Evolutionary conservation across 2,888 invertebrate species (phyloP).

Genomic region (Strigamia maritima): DNA sequence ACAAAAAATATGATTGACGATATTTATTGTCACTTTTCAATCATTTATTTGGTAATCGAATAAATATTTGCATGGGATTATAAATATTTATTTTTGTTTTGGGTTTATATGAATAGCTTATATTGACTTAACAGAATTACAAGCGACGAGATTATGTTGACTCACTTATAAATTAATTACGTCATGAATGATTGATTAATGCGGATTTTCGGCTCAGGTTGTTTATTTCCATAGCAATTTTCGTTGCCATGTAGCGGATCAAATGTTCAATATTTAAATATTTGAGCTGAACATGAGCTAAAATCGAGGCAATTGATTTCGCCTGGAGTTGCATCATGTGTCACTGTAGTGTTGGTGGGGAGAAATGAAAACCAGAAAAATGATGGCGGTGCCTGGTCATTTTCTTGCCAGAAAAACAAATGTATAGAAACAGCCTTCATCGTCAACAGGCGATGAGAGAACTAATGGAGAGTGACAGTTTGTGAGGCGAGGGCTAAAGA

Average conservation of each 20-base stretch:
- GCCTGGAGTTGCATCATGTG: background rate
- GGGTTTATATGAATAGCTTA: too few species aligned
- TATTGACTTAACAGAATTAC: background rate
- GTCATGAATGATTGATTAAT: constrained; percentile 8
- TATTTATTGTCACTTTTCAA: too few species aligned
- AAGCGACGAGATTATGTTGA: background rate
- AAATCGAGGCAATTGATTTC: constrained; percentile 5
- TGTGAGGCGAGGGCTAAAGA: constrained; percentile 32
- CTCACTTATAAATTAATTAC: background rate
- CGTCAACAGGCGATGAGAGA: constrained; percentile 13
- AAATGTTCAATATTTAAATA: constrained; percentile 28
- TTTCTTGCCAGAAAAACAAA: background rate
- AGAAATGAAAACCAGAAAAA: background rate
- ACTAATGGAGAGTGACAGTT: constrained; percentile 31
- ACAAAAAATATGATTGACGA: too few species aligned
- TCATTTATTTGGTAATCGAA: too few species aligned
- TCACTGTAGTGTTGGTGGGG: background rate
- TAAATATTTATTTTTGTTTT: too few species aligned
- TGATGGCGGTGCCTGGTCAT: background rate
- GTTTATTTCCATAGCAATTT: background rate
- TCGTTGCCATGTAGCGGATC: background rate
- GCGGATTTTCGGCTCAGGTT: background rate
- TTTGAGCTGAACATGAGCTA: background rate
- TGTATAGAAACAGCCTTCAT: constrained; percentile 17
- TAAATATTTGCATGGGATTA: too few species aligned